A percentile compares a stretch with the other conserved stretches of the same genome.
These are phyloP conservation scores for Drosophila meridiana DNA, from an alignment of 2,888 invertebrate genomes.

Conservation along the genomic window DNA sequence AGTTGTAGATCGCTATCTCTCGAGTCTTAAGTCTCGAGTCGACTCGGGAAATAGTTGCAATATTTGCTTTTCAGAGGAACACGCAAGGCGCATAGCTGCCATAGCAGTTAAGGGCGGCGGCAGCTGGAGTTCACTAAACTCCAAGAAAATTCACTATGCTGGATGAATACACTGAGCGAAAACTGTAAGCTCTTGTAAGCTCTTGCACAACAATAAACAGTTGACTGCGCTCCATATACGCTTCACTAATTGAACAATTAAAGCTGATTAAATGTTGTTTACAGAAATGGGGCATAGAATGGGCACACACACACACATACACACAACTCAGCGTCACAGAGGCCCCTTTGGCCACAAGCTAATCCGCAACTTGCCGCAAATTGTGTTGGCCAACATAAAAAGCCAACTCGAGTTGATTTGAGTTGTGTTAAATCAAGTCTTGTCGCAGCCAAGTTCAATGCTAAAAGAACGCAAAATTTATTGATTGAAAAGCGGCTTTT, in stretches of 20 bases:
- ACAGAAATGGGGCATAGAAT: slow-evolving; percentile 59
- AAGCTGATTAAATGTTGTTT: slow-evolving; percentile 52
- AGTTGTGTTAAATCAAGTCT: slow-evolving; percentile 21
- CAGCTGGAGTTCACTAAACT: slow-evolving; percentile 60
- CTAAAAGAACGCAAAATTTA: slow-evolving; percentile 50
- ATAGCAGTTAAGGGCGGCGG: slow-evolving; percentile 20
- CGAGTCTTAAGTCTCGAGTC: background rate
- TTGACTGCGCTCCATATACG: slow-evolving; percentile 39
- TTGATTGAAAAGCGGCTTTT: slow-evolving; percentile 62
- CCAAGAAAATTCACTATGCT: background rate
- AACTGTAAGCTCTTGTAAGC: slow-evolving; percentile 5
- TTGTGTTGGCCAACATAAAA: slow-evolving; percentile 40
- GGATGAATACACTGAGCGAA: slow-evolving; percentile 8
- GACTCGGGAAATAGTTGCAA: slow-evolving; percentile 53
- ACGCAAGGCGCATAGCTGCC: slow-evolving; percentile 54
- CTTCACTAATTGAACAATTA: slow-evolving; percentile 72
- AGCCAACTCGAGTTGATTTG: slow-evolving; percentile 6
- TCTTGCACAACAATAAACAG: slow-evolving; percentile 10
- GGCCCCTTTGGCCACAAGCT: slow-evolving; percentile 47
- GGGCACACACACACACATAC: slow-evolving; percentile 44
- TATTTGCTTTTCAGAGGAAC: slow-evolving; percentile 55
- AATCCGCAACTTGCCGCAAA: slow-evolving; percentile 56
- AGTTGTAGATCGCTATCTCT: slow-evolving; percentile 60
- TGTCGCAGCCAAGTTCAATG: slow-evolving; percentile 49
- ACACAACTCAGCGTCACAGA: slow-evolving; percentile 3